A percentile compares a stretch with the other conserved stretches of the same genome.
These are phyloP conservation scores for Sphaeramia orbicularis DNA, from an alignment of 2,797 vertebrate genomes.

Conservation along the genomic window DNA sequence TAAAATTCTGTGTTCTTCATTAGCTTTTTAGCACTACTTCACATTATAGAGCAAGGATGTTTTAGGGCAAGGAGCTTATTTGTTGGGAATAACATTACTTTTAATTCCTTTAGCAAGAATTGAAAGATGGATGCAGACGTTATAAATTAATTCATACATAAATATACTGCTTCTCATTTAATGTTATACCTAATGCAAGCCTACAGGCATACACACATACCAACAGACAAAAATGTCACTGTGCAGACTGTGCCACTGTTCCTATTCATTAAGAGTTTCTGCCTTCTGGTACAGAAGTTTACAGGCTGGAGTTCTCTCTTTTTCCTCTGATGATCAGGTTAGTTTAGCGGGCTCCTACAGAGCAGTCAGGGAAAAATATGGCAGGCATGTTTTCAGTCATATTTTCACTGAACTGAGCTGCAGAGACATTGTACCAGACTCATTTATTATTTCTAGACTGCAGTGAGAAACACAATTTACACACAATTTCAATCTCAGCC, in stretches of 20 bases:
- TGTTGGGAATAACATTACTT: slow-evolving; percentile 6
- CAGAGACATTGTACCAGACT: slow-evolving; percentile 31
- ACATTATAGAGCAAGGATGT: slow-evolving; percentile 27
- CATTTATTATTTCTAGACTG: slow-evolving; percentile 30
- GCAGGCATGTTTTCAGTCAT: slow-evolving; percentile 44
- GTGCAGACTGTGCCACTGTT: slow-evolving; percentile 13
- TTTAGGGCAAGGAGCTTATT: slow-evolving; percentile 20
- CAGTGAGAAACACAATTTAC: slow-evolving; percentile 24
- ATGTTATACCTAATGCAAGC: slow-evolving; percentile 22
- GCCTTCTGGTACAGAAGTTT: slow-evolving; percentile 45
- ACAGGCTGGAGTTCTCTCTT: slow-evolving; percentile 45
- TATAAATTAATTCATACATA: slow-evolving; percentile 27
- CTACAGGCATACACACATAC: slow-evolving; percentile 16
- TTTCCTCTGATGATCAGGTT: slow-evolving; percentile 58
- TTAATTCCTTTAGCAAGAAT: slow-evolving; percentile 10
- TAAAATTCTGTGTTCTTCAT: not conserved
- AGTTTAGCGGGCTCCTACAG: slow-evolving; percentile 50
- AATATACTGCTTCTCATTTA: slow-evolving; percentile 15
- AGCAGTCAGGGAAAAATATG: slow-evolving; percentile 49
- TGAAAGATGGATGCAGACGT: slow-evolving; percentile 7
- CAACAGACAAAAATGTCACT: slow-evolving; percentile 37
- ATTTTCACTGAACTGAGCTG: slow-evolving; percentile 39
- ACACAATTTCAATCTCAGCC: slow-evolving; percentile 26
- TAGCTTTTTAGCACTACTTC: slow-evolving; percentile 8
- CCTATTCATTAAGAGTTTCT: slow-evolving; percentile 58